Conservation (phyloP, 2,888 invertebrate species). For the Eupithecia insigniata region DNA sequence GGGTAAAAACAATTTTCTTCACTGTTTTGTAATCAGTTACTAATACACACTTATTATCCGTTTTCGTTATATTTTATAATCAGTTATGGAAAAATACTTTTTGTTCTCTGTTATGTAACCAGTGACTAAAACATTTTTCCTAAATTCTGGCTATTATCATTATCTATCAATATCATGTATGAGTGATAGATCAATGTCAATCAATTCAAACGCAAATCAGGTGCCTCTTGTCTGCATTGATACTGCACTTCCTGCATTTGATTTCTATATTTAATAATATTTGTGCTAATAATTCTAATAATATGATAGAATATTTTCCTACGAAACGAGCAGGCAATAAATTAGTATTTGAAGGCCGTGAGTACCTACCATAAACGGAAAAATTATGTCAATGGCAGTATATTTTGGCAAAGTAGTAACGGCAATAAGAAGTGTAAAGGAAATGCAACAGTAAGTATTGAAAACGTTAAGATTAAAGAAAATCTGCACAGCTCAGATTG, state of each 20-base stretch:
- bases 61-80: no score
- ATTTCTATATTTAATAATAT: not conserved
- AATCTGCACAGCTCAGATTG: no score
- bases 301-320: constrained; percentile 5
- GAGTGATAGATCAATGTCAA: not conserved
- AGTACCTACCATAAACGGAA: no score
- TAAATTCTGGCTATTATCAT: constrained; percentile 3
- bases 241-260: constrained; percentile 1
- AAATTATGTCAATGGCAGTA: no score
- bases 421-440: not conserved
- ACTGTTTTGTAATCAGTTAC: no score
- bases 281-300: not conserved
- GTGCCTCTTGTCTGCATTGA: not conserved
- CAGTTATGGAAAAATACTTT: no score
- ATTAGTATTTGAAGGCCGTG: not conserved
- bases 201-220: constrained; percentile 5
- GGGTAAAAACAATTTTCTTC: no score
- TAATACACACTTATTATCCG: no score
- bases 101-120: no score
- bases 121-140: not conserved
- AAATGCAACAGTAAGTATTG: not conserved
- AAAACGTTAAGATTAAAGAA: not conserved
- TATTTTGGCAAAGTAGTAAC: not conserved
- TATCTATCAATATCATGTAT: not conserved
- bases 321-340: constrained; percentile 2